Conservation (phyloP, 2,888 invertebrate genomes). For the Cerceris ruficornis region DNA sequence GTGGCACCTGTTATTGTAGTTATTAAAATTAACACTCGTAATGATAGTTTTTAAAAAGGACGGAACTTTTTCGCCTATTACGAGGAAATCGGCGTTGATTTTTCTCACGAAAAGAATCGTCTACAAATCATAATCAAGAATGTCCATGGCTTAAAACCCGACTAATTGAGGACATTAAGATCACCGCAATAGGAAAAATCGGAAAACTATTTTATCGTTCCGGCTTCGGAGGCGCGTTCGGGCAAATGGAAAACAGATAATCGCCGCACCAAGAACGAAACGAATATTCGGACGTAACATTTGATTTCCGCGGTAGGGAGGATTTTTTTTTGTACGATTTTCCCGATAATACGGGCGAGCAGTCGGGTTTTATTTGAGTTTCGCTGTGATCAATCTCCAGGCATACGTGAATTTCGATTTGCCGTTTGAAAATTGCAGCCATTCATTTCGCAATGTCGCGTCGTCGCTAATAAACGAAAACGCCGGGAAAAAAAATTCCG, state of each 20-base stretch:
- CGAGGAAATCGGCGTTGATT: too few species aligned
- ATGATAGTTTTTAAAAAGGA: too few species aligned
- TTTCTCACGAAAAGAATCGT: too few species aligned
- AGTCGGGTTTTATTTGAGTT: constrained; percentile 23
- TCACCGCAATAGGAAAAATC: too few species aligned
- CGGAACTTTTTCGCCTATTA: too few species aligned
- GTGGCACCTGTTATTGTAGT: too few species aligned
- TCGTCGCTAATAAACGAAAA: constrained; percentile 64
- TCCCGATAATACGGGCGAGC: constrained; percentile 13
- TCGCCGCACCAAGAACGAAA: not conserved
- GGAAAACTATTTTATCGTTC: not conserved
- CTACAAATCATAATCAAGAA: too few species aligned
- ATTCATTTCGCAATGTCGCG: constrained; percentile 64
- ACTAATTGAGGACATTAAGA: too few species aligned
- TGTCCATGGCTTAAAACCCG: too few species aligned
- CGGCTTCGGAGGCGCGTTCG: not conserved
- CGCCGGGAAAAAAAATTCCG: constrained; percentile 57
- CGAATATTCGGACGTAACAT: not conserved
- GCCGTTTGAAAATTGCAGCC: constrained; percentile 67
- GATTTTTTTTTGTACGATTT: constrained; percentile 29
- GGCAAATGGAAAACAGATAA: not conserved
- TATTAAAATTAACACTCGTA: too few species aligned
- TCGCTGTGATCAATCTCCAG: constrained; percentile 63
- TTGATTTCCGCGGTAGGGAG: not conserved
- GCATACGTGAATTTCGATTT: constrained; percentile 60